Conservation (phyloP, 2,888 invertebrate species). For the Abscondita cerata region DNA sequence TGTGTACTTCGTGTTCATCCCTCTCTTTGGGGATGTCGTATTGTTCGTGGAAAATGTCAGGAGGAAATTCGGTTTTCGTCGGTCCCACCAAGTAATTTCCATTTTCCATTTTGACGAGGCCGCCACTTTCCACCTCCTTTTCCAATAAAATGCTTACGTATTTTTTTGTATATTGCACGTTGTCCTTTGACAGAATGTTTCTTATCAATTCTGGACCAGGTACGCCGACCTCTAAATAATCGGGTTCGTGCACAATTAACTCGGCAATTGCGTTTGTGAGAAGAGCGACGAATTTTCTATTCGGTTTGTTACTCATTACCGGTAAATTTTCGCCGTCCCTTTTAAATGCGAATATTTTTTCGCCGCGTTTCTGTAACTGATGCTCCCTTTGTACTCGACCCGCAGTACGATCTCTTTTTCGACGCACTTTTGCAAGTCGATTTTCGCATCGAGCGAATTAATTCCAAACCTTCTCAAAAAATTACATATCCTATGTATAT, state of each 20-base stretch:
- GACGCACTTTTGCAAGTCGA: constrained; percentile 77
- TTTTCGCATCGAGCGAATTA: constrained; percentile 70
- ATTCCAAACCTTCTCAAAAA: constrained; percentile 79
- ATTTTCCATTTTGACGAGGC: constrained; percentile 71
- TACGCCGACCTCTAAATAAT: constrained; percentile 74
- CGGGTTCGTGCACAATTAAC: constrained; percentile 74
- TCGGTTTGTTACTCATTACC: constrained; percentile 37
- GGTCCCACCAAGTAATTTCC: constrained; percentile 74
- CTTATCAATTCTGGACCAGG: constrained; percentile 72
- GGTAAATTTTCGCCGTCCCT: constrained; percentile 39
- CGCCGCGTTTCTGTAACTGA: constrained; percentile 83
- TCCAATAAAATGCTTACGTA: constrained; percentile 71
- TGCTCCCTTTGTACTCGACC: constrained; percentile 87
- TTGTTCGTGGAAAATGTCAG: constrained; percentile 35
- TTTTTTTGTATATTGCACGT: constrained; percentile 67
- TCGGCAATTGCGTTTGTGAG: constrained; percentile 75
- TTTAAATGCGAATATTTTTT: constrained; percentile 66
- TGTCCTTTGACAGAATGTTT: constrained; percentile 70
- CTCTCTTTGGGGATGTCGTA: constrained; percentile 35
- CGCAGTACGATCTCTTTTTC: constrained; percentile 78
- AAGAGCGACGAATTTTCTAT: constrained; percentile 58
- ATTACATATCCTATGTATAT: constrained; percentile 82
- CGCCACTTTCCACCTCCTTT: constrained; percentile 74
- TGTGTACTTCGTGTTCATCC: constrained; percentile 15
- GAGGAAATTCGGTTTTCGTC: constrained; percentile 50